Evolutionary conservation across 2,888 invertebrate species (phyloP).

Genomic region (Helleia helle): DNA sequence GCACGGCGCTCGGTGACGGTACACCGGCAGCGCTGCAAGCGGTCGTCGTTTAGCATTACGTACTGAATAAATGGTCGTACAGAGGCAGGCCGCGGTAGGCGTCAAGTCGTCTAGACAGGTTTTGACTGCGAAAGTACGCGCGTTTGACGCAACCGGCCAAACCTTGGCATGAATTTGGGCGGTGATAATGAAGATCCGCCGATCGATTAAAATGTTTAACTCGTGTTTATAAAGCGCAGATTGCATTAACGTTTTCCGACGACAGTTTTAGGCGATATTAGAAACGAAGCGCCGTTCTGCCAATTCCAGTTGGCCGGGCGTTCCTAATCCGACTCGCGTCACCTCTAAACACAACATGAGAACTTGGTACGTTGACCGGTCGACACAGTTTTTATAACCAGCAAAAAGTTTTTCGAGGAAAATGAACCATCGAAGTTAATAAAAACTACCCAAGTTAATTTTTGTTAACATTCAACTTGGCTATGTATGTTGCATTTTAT

Average conservation of each 20-base stretch:
- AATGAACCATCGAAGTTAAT: background rate
- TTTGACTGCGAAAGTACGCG: slow-evolving; percentile 19
- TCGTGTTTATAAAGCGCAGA: background rate
- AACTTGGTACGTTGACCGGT: background rate
- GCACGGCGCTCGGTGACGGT: background rate
- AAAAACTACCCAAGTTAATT: background rate
- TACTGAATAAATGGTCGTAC: slow-evolving; percentile 21
- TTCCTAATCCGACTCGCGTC: background rate
- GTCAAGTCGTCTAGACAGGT: slow-evolving; percentile 39
- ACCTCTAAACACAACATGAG: background rate
- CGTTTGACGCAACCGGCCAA: slow-evolving; percentile 38
- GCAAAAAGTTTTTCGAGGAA: too few relatives aligned
- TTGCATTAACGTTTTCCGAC: background rate
- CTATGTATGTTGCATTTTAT: too few relatives aligned
- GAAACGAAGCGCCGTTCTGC: background rate
- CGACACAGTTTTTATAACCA: too few relatives aligned
- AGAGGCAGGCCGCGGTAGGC: slow-evolving; percentile 30
- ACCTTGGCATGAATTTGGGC: slow-evolving; percentile 43
- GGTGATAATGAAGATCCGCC: background rate
- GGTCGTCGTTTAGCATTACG: slow-evolving; percentile 20
- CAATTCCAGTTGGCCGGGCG: slow-evolving; percentile 1
- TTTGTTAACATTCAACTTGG: too few relatives aligned
- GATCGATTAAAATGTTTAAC: slow-evolving; percentile 5
- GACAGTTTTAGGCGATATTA: background rate
- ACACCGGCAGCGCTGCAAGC: slow-evolving; percentile 16